Base-by-base conservation (phyloP, 2,888 invertebrate genomes). In the Apoda limacodes region DNA sequence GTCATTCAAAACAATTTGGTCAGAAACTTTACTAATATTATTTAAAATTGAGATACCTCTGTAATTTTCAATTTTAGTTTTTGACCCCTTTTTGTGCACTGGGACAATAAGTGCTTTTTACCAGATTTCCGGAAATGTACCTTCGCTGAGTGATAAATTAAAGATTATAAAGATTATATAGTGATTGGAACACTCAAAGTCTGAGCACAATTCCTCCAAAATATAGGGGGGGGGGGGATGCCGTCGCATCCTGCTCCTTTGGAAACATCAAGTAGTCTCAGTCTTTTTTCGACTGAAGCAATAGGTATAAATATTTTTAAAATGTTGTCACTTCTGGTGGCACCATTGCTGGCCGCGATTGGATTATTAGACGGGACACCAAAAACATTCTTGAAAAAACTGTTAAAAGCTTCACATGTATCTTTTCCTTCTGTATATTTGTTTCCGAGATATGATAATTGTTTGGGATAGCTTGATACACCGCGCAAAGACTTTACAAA, bases 21-120 rank as follows among this genome's bases (percentile, higher is more conserved):
- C 37, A 17, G 39, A 35, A 4, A 35, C n/a, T 29, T 37, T 37
- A 12, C 30, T 25, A 10, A 42, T 13, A 1, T 28, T 26, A 11
- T 32, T 35, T 3, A 41, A 9, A 6, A 31, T 31, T 2, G 31
- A 35, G 2, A 32, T 32, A 2, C 25, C 25, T 6, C 44, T 25
- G 9, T 40, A 44, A 22, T 41, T 42, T 13, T 37, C 28, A 3
- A 38, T 27, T 5, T 21, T 13, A 2, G 7, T 7, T 7, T 17
- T 17, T 17, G 17, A 17, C 5, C 5, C 17, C 7, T 17, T 17
- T 17, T 17, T 17, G 17, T 17, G 17, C 17, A 17, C 5, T 6
- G 17, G 17, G 17, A 17, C 17, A 7, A 17, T 17, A 17, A 6
- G 17, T 6, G 17, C 17, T 7, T 6, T 17, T 17, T 17, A 6